Evolutionary conservation across 2,888 invertebrate genomes (phyloP).

Genomic region (Neria commutata): DNA sequence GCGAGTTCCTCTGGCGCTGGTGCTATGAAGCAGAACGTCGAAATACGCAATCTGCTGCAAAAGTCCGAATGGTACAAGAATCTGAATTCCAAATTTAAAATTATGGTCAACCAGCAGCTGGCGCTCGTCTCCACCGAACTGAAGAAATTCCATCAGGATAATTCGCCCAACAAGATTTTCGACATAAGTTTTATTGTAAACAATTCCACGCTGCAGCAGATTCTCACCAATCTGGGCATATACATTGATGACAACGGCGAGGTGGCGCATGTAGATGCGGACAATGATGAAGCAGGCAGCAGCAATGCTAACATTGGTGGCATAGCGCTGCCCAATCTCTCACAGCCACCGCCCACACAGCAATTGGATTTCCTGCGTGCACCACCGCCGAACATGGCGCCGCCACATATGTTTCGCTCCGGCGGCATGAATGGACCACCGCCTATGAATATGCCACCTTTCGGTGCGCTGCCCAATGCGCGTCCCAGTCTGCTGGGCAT

Average conservation of each 20-base stretch:
- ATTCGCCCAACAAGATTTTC: slow-evolving; percentile 64
- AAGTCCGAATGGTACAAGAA: slow-evolving; percentile 75
- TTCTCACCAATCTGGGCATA: slow-evolving; percentile 70
- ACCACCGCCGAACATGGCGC: slow-evolving; percentile 54
- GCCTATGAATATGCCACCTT: slow-evolving; percentile 40
- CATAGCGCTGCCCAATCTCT: slow-evolving; percentile 45
- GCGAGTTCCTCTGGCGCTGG: slow-evolving; percentile 21
- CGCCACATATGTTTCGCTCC: slow-evolving; percentile 50
- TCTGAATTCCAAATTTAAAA: slow-evolving; percentile 74
- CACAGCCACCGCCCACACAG: slow-evolving; percentile 48
- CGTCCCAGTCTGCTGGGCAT: slow-evolving; percentile 68
- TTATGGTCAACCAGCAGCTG: slow-evolving; percentile 73
- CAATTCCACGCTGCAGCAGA: slow-evolving; percentile 66
- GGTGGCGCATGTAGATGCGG: slow-evolving; percentile 53
- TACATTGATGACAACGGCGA: slow-evolving; percentile 67
- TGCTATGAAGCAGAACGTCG: slow-evolving; percentile 60
- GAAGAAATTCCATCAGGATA: slow-evolving; percentile 69
- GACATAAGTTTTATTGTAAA: slow-evolving; percentile 65
- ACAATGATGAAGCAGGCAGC: slow-evolving; percentile 17
- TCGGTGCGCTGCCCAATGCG: slow-evolving; percentile 46
- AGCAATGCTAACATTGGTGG: slow-evolving; percentile 9
- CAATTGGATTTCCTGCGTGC: slow-evolving; percentile 47
- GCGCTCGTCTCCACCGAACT: slow-evolving; percentile 68
- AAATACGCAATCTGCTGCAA: slow-evolving; percentile 70
- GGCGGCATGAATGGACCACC: slow-evolving; percentile 12